Percentiles rank a stretch among this genome's conserved stretches.
phyloP scores from a whole-genome alignment of 64 coral and sea anemone species.

The Hydrozoanthus tunicans region DNA sequence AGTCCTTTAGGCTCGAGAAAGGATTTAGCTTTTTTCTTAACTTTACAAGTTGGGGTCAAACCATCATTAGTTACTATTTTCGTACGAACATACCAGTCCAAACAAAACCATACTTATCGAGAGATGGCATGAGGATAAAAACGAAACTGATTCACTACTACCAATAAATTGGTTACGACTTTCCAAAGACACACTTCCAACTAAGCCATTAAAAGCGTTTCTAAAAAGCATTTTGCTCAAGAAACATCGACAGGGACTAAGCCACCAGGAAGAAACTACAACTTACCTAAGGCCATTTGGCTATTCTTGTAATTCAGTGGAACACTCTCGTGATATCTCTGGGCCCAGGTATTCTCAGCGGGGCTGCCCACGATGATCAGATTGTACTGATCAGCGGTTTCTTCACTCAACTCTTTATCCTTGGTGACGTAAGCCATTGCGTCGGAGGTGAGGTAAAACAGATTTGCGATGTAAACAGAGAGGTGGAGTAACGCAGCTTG shows the following conservation, averaged over 20 bases:
- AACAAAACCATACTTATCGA: no score
- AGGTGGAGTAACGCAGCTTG: conserved; percentile 49
- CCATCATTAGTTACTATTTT: no score
- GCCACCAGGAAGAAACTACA: not conserved
- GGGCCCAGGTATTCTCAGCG: conserved; percentile 65
- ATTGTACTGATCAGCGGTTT: conserved; percentile 81
- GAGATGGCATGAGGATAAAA: no score
- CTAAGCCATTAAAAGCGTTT: not conserved
- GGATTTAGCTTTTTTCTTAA: no score
- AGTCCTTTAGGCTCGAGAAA: no score
- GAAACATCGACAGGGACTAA: not conserved
- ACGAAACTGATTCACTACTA: no score
- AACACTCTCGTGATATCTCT: conserved; percentile 52
- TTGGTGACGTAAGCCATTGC: conserved; percentile 66
- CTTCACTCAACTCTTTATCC: conserved; percentile 62
- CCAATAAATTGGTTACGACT: no score
- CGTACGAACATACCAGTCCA: no score
- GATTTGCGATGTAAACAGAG: conserved; percentile 90
- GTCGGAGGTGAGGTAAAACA: conserved; percentile 90
- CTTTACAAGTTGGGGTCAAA: no score
- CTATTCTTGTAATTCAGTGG: conserved; percentile 69
- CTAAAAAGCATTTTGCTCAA: not conserved
- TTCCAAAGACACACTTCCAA: no score
- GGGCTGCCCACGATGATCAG: conserved; percentile 88
- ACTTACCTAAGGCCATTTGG: conserved; percentile 64